Conservation (phyloP, 2,888 invertebrate species). For the Alloplasta piceator region DNA sequence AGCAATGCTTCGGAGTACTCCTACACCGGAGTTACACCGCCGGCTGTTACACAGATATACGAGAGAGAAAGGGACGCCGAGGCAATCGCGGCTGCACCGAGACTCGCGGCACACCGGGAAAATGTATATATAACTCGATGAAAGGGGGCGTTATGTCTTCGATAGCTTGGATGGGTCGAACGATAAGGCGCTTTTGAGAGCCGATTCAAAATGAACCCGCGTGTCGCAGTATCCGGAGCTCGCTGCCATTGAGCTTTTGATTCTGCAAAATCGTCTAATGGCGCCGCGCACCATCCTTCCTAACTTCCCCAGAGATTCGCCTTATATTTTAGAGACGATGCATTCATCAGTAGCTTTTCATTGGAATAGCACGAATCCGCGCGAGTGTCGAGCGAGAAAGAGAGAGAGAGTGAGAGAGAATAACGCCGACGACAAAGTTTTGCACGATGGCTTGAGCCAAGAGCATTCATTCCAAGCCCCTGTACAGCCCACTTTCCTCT, state of each 20-base stretch:
- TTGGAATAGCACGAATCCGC: not conserved
- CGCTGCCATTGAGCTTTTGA: slow-evolving; percentile 40
- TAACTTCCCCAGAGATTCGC: slow-evolving; percentile 70
- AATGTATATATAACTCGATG: slow-evolving; percentile 28
- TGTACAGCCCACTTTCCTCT: too few species aligned
- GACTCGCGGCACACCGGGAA: slow-evolving; percentile 34
- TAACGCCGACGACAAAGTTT: slow-evolving; percentile 43
- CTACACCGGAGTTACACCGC: not conserved
- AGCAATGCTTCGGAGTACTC: slow-evolving; percentile 24
- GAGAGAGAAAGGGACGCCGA: not conserved
- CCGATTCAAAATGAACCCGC: slow-evolving; percentile 38
- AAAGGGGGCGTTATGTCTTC: slow-evolving; percentile 53
- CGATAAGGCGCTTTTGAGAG: slow-evolving; percentile 56
- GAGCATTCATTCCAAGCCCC: not conserved
- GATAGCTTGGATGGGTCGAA: slow-evolving; percentile 44
- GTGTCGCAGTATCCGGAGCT: not conserved
- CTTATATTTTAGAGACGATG: slow-evolving; percentile 70
- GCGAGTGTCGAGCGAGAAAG: not conserved
- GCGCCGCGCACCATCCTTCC: slow-evolving; percentile 60
- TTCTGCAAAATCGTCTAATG: slow-evolving; percentile 47
- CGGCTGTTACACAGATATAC: not conserved
- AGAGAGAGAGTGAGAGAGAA: not conserved
- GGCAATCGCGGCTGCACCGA: slow-evolving; percentile 7
- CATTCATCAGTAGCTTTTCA: slow-evolving; percentile 55
- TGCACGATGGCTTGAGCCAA: slow-evolving; percentile 13